Evolutionary conservation across 2,888 invertebrate species (phyloP), one percentile per base, ranked within the genome.

Genomic region (Emmelina monodactyla): DNA sequence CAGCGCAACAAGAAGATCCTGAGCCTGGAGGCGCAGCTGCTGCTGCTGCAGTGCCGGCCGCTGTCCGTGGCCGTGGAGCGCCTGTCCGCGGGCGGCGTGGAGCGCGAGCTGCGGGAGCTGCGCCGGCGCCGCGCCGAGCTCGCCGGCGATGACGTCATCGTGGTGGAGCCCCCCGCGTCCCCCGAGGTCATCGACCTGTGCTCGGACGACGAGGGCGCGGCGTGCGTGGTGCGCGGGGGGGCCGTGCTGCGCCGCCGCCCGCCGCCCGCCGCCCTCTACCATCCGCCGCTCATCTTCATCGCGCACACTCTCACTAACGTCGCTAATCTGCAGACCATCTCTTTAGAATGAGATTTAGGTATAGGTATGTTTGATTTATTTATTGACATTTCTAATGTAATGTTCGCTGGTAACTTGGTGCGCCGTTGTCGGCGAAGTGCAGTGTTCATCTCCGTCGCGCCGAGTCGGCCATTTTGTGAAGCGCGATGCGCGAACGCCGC

Each of bases 171-270:
- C 25, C 25, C 25, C n/a, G n/a, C 11, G 25, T 3, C n/a, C 6
- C n/a, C 9, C 66, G 82, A 84, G 53, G 83, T 85, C 56, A 87
- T 88, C 47, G 85, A 88, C 57, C 76, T 88, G 54, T 88, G 87
- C 60, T 87, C 88, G 1, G 87, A 87, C 47, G 87, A 88, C 14
- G 71, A 56, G 10, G 73, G 68, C 5, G 60, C 73, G 39, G 51
- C 73, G 7, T 72, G 73, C 42, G 67, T 75, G 39, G 64, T 75
- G 68, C 59, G 68, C 16, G 69, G 72, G 2, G 68, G 70, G 9
- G 67, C 72, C 7, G 66, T 75, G 37, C 46, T 72, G 37, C 54
- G 73, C 25, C 60, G 73, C 33, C 67, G 73, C 16, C 63, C 2
- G 72, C 73, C 0, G 69, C n/a, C 62, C 72, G 0, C 53, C 69